These are phyloP conservation scores for Drosophila sordidapex DNA, from an alignment of 2,888 invertebrate genomes.

Conservation along the genomic window DNA sequence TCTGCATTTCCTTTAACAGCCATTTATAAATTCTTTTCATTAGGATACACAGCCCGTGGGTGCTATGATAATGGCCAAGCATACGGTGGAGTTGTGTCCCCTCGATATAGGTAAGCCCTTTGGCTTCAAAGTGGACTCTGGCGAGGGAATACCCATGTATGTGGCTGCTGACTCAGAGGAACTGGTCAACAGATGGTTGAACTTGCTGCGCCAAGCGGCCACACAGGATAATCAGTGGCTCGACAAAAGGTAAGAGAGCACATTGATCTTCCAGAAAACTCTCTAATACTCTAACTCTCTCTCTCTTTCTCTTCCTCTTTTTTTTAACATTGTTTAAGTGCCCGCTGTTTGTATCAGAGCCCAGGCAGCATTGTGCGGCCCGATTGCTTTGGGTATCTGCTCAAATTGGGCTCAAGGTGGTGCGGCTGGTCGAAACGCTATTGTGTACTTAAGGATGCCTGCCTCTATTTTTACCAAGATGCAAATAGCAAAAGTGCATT, in stretches of 20 bases:
- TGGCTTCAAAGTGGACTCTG: conserved; percentile 90
- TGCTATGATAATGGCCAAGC: conserved; percentile 94
- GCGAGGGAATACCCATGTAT: conserved; percentile 90
- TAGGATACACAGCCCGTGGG: conserved; percentile 94
- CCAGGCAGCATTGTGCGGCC: conserved; percentile 92
- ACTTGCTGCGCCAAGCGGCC: conserved; percentile 91
- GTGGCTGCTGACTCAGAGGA: conserved; percentile 92
- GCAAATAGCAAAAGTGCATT: conserved; percentile 94
- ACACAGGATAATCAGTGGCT: conserved; percentile 90
- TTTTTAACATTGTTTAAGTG: conserved; percentile 85
- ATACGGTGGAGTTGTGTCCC: conserved; percentile 88
- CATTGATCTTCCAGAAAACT: conserved; percentile 13
- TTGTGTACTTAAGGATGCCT: conserved; percentile 97
- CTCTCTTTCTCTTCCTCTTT: conserved; percentile 14
- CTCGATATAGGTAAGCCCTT: conserved; percentile 87
- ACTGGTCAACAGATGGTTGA: conserved; percentile 90
- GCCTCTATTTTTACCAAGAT: conserved; percentile 96
- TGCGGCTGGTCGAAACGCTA: conserved; percentile 96
- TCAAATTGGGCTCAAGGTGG: conserved; percentile 93
- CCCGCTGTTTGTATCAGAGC: conserved; percentile 92
- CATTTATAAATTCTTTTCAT: conserved; percentile 76
- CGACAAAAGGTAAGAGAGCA: conserved; percentile 85
- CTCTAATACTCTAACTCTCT: conserved; percentile 3
- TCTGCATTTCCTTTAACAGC: not conserved
- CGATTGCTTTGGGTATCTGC: conserved; percentile 96